These are phyloP conservation scores for Datnioides undecimradiatus DNA, from an alignment of 2,113 vertebrate species.

Conservation along the genomic window DNA sequence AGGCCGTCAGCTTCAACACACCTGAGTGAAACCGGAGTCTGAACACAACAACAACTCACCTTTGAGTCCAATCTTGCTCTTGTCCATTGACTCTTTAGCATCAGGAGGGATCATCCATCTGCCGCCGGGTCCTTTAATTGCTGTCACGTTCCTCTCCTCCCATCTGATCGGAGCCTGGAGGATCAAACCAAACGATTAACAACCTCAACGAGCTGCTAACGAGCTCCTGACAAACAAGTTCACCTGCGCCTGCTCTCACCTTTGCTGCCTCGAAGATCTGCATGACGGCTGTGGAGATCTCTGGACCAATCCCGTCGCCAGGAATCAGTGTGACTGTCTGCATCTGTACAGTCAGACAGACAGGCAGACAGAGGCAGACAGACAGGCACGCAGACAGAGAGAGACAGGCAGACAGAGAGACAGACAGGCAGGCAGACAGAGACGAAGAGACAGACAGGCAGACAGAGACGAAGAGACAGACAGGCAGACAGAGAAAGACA, in stretches of 20 bases:
- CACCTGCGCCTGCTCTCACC: conserved; percentile 26
- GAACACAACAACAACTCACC: conserved; percentile 74
- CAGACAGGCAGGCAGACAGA: neutral
- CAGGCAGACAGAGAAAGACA: neutral
- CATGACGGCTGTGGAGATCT: conserved; percentile 71
- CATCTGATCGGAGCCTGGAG: conserved; percentile 91
- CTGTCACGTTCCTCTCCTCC: conserved; percentile 93
- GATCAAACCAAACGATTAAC: neutral
- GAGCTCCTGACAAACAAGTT: no score
- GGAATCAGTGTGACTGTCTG: conserved; percentile 76
- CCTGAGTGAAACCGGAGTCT: no score
- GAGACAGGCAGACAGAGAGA: neutral
- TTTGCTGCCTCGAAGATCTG: conserved; percentile 77
- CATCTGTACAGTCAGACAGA: conserved; percentile 46
- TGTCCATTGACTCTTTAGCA: conserved; percentile 97
- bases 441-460: no score
- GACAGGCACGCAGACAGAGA: neutral
- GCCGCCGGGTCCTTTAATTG: conserved; percentile 93
- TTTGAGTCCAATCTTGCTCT: conserved; percentile 96
- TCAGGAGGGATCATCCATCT: conserved; percentile 96
- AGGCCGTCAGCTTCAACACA: neutral
- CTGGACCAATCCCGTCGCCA: conserved; percentile 75
- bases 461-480: no score
- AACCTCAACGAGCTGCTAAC: no score
- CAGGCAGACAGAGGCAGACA: neutral